These are phyloP conservation scores for Cotesia vestalis DNA, from an alignment of 1,140 invertebrate species.

Conservation along the genomic window DNA sequence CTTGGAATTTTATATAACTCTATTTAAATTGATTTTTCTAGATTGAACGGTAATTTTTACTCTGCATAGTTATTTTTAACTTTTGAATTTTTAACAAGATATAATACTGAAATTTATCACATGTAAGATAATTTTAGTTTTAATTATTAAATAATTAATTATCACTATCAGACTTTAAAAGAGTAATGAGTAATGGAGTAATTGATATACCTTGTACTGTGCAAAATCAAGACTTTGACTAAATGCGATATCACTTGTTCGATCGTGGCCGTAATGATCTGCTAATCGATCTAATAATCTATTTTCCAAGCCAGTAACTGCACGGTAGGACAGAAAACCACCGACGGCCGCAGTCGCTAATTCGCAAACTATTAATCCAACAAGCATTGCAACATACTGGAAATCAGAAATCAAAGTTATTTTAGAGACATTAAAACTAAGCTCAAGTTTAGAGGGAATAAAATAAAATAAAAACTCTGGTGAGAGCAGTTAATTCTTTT, in stretches of 20 bases:
- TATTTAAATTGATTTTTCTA: no score
- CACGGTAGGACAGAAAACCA: conserved; percentile 57
- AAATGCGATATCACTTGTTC: conserved; percentile 55
- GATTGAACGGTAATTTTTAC: no score
- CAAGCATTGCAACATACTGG: conserved; percentile 67
- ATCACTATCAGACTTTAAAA: no score
- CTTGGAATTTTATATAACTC: neutral
- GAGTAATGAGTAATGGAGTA: neutral
- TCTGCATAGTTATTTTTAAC: no score
- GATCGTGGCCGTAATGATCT: conserved; percentile 60
- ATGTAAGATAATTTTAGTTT: no score
- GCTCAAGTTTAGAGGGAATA: no score
- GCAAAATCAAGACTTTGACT: conserved; percentile 66
- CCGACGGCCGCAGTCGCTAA: conserved; percentile 51
- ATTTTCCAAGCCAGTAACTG: conserved; percentile 58
- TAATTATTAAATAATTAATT: no score
- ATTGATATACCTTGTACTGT: conserved; percentile 63
- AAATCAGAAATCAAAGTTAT: conserved; percentile 27
- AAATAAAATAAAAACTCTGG: no score
- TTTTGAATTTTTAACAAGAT: no score
- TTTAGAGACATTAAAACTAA: no score
- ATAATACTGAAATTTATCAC: no score
- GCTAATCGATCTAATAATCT: conserved; percentile 58
- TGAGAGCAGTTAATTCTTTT: no score
- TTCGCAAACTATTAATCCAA: conserved; percentile 62